A percentile compares a stretch with the other conserved stretches of the same genome.
Conservation (phyloP, 2,797 vertebrate species). For the Rachycentron canadum region DNA sequence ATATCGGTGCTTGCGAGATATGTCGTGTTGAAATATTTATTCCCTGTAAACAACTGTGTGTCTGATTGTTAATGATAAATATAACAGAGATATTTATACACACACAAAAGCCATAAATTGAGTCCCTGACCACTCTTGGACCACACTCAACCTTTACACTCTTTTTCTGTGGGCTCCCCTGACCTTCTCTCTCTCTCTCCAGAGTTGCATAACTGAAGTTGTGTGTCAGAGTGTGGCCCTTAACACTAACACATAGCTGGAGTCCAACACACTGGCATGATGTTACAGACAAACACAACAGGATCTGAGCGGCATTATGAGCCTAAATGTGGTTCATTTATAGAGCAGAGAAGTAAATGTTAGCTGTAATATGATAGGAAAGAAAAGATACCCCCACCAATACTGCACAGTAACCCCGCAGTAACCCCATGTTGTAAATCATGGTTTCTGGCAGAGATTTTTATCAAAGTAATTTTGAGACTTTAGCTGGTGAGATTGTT, state of each 20-base stretch:
- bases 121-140: neutral
- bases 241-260: constrained; percentile 3
- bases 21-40: constrained; percentile 10
- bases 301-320: constrained; percentile 48
- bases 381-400: too few species aligned
- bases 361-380: constrained; percentile 20
- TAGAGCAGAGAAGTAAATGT: constrained; percentile 16
- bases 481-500: neutral
- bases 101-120: neutral
- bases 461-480: neutral
- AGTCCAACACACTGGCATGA: constrained; percentile 17
- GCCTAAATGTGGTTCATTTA: constrained; percentile 27
- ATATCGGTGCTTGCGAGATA: neutral
- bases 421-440: too few species aligned
- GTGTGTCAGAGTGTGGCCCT: constrained; percentile 31
- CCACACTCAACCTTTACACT: constrained; percentile 3
- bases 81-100: constrained; percentile 5
- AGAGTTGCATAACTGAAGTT: constrained; percentile 47
- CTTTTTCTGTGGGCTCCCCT: constrained; percentile 52
- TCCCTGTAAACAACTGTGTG: neutral
- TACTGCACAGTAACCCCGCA: too few species aligned
- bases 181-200: constrained; percentile 57
- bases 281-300: constrained; percentile 21
- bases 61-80: neutral
- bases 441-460: too few species aligned